phyloP scores from a whole-genome alignment of 2,113 vertebrate species.

The Bagarius yarrelli region DNA sequence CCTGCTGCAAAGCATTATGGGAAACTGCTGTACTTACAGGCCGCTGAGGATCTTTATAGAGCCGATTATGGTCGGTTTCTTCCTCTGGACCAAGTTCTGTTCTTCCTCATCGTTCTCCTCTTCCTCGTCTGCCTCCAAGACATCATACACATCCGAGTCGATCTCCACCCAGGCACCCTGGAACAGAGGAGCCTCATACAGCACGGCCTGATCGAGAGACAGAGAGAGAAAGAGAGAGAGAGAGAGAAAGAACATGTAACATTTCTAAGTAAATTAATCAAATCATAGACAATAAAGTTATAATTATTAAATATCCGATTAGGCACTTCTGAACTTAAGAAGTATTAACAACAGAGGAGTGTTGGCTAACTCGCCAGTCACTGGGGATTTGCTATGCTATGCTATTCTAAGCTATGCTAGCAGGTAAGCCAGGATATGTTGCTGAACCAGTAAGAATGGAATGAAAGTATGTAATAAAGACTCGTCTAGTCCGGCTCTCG shows the following conservation, averaged over 20 bases:
- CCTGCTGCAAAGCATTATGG: conserved; percentile 1
- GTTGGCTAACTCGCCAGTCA: neutral
- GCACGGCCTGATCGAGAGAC: conserved; percentile 69
- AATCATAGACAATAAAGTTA: too few species aligned
- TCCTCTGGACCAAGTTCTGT: conserved; percentile 48
- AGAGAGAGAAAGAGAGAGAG: neutral
- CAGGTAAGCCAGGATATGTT: neutral
- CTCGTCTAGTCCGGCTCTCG: neutral
- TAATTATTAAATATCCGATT: too few species aligned
- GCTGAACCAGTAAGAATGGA: neutral
- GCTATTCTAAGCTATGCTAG: too few species aligned
- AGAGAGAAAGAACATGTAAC: too few species aligned
- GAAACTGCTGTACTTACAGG: conserved; percentile 76
- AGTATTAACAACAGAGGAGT: neutral
- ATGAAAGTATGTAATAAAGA: neutral
- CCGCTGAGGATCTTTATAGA: conserved; percentile 88
- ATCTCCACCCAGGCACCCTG: conserved; percentile 80
- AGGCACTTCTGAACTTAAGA: too few species aligned
- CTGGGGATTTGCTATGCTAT: neutral
- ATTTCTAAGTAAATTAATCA: too few species aligned
- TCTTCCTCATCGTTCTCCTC: conserved; percentile 13
- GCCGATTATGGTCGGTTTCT: conserved; percentile 70
- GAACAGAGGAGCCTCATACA: conserved; percentile 90
- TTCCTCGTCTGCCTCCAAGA: conserved; percentile 57
- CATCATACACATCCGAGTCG: conserved; percentile 71